Conservation (phyloP, 2,888 invertebrate species). For the Tipula unca region DNA sequence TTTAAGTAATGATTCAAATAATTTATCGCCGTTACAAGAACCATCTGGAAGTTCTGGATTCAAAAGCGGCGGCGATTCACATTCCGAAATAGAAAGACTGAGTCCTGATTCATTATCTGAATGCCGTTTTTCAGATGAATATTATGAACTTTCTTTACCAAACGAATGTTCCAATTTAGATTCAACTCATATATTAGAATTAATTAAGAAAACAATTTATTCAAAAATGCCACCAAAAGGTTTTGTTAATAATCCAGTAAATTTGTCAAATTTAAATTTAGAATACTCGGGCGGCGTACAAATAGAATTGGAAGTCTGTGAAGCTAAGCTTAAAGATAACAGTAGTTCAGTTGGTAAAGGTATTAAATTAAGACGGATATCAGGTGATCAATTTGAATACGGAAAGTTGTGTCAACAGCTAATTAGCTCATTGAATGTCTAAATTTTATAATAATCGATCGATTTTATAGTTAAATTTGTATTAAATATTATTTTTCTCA, state of each 20-base stretch:
- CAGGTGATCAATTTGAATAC: conserved; percentile 80
- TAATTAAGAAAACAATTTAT: conserved; percentile 71
- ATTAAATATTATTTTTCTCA: background rate
- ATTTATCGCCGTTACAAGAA: conserved; percentile 48
- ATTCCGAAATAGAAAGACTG: conserved; percentile 47
- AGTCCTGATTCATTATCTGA: conserved; percentile 38
- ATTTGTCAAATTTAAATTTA: conserved; percentile 53
- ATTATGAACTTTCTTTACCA: conserved; percentile 67
- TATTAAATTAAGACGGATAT: conserved; percentile 75
- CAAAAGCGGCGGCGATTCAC: conserved; percentile 43
- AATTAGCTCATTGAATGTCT: conserved; percentile 77
- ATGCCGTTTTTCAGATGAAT: conserved; percentile 41
- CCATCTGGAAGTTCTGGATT: conserved; percentile 53
- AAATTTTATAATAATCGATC: conserved; percentile 25
- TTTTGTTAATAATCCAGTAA: conserved; percentile 45
- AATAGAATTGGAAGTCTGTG: conserved; percentile 73
- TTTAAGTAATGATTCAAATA: conserved; percentile 56
- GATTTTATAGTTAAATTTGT: background rate
- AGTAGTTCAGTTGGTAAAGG: conserved; percentile 61
- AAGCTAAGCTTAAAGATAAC: conserved; percentile 48
- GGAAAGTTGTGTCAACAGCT: conserved; percentile 81
- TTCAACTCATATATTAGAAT: conserved; percentile 67
- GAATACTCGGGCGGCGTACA: conserved; percentile 78
- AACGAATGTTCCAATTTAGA: conserved; percentile 72
- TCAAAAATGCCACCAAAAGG: conserved; percentile 66